phyloP scores from a whole-genome alignment of 2,797 vertebrate species.

The Sparus aurata region DNA sequence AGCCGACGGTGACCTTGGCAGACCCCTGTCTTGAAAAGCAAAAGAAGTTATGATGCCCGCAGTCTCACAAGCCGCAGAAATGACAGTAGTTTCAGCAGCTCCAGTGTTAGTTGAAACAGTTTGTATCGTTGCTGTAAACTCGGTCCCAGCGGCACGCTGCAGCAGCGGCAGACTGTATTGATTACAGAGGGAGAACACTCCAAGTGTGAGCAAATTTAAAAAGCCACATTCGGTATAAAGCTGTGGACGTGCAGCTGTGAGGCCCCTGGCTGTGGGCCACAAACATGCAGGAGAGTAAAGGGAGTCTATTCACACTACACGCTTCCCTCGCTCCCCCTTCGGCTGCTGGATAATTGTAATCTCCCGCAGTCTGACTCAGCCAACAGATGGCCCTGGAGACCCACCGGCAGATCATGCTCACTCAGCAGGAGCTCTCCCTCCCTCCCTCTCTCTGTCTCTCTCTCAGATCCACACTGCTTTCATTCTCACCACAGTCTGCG shows the following conservation, averaged over 20 bases:
- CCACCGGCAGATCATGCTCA: slow-evolving; percentile 70
- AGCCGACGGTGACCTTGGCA: slow-evolving; percentile 37
- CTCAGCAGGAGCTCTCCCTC: slow-evolving; percentile 68
- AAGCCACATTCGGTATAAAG: slow-evolving; percentile 53
- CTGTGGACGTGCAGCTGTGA: slow-evolving; percentile 64
- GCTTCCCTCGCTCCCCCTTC: slow-evolving; percentile 36
- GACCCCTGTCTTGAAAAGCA: slow-evolving; percentile 72
- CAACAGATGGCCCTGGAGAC: slow-evolving; percentile 81
- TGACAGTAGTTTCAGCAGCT: slow-evolving; percentile 17
- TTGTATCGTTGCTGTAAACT: slow-evolving; percentile 12
- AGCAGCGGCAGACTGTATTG: slow-evolving; percentile 46
- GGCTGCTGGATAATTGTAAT: slow-evolving; percentile 70
- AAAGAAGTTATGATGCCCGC: slow-evolving; percentile 35
- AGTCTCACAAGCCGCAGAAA: slow-evolving; percentile 28
- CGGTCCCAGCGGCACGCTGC: slow-evolving; percentile 31
- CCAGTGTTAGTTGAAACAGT: slow-evolving; percentile 37
- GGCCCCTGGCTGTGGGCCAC: slow-evolving; percentile 65
- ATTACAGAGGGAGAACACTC: slow-evolving; percentile 59
- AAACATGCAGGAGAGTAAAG: slow-evolving; percentile 51
- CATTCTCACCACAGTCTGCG: slow-evolving; percentile 54
- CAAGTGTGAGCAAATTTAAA: slow-evolving; percentile 65
- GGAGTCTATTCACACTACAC: slow-evolving; percentile 56
- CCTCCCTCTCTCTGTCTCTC: slow-evolving; percentile 28
- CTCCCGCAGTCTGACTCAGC: slow-evolving; percentile 71
- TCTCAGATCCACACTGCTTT: slow-evolving; percentile 64